Base-by-base conservation (phyloP, 2,113 vertebrate genomes). In the Tenebrosternarchus preto region DNA sequence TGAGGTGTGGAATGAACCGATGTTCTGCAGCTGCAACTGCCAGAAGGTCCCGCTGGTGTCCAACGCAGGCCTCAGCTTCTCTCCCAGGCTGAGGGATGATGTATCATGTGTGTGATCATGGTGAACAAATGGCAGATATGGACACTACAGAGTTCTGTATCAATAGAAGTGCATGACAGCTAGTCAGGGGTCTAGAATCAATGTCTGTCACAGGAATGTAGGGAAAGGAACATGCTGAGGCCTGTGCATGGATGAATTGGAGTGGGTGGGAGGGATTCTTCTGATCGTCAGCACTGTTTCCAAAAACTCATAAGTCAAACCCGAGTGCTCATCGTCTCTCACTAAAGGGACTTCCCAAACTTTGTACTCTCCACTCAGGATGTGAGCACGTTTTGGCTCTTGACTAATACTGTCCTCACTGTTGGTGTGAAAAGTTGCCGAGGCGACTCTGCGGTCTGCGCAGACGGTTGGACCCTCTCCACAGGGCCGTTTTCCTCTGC, bases 391-490 rank as follows among this genome's bases (percentile, higher is more conserved):
- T 67, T 71, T 22, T 56, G 57, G 61, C 19, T 33, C 25, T 15
- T 39, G 83, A 59, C 50, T 75, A 55, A 78, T 74, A 12, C 61
- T 6, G 1, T 25, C 16, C 1, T 80, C 5, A 22, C 31, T 68
- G 25, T 20, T 12, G 33, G 27, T 57, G 46, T 63, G 46, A 39
- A 78, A 46, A 67, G 4, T 6, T 24, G 12, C n/a, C 8, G 25
- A 39, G 25, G 46, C 63, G 5, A 39, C 33, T 68, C 27, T 56
- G n/a, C 5, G 53, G n/a, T 11, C 60, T 17, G 33, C 33, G 19
- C 61, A n/a, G 60, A 73, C 53, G 6, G 33, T 36, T 46, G 56
- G 29, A 31, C 36, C 56, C 69, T 84, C 55, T 84, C 57, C 79
- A 55, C 80, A 25, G 27, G 50, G 22, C 29, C 68, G 69, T 29